Evolutionary conservation across 2,113 vertebrate species (phyloP), one percentile per base, ranked within the genome.

Genomic region (Nibea albiflora): DNA sequence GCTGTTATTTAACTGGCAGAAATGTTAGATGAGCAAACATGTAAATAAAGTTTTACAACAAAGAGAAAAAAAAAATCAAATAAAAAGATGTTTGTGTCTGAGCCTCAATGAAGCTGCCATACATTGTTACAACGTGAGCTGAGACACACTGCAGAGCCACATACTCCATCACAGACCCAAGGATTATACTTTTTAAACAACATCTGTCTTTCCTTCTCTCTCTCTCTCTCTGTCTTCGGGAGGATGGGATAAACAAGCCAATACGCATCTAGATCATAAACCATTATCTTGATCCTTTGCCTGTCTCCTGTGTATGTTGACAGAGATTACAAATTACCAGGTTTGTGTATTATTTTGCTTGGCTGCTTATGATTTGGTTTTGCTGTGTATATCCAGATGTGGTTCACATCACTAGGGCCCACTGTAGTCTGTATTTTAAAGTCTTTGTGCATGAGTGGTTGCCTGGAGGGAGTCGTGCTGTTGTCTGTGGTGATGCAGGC

Each of bases 121-220:
- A 44, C 8, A 31, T n/a, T 24, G 62, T 87, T 87, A 80, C 20
- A 11, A 61, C 14, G 82, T 24, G 56, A 73, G 54, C 75, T 2
- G 35, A 87, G 84, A 91, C 83, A 83, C 15, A 83, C 72, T 73
- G 64, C 88, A 90, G 92, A 84, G 42, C 83, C 77, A 64, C 82
- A 79, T 63, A 80, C 63, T 31, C 78, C 83, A 76, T 83, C 84
- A 81, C 83, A 87, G 81, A 86, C 35, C 64, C 22, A 4, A 44
- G 86, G 85, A 91, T 93, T 89, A 89, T 22, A 56, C 52, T 73
- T 85, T 85, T 90, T 89, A 92, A 91, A 91, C 87, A 92, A 85
- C 75, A 78, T 90, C 84, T 81, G 80, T 84, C 79, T 88, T 39
- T 62, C 76, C 64, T 80, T 80, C 71, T 66, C 76, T 47, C 58